Evolutionary conservation across 2,888 invertebrate species (phyloP), one percentile per base, ranked within the genome.

Genomic region (Lepidocyrtinus sp.): DNA sequence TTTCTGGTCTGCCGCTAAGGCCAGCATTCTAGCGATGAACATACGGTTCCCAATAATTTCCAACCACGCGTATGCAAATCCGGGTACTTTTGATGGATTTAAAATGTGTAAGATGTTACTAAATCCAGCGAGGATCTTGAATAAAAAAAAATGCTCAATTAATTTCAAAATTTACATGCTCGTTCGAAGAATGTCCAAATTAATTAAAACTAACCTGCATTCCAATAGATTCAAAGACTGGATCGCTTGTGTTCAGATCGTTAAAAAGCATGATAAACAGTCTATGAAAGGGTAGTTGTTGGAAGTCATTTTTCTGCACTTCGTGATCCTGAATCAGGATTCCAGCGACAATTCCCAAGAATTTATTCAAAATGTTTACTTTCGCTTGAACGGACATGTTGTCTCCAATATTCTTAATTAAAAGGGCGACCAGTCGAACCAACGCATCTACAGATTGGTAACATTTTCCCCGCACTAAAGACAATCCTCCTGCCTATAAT

Each of bases 11-110:
- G 96, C 95, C 12, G 95, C 95, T 77, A 94, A 92, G 0, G 96
- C 96, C 26, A 99, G 91, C 90, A 99, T 95, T 73, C 97, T 91
- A 71, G 97, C 97, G 88, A 99, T 94, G 89, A 99, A 99, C 0
- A 96, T 94, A 73, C 99, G 92, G 89, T 99, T 99, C 0, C 98
- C 97, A 55, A 99, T 95, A 64, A 99, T 90, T 89, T 99, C 99
- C 76, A 99, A 90, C 99, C 99, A 99, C 1, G 99, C 96, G 89
- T 96, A 99, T 76, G 97, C 95, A 89, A 99, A 99, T 0, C 96
- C 98, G 0, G 99, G 97, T 0, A 96, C 97, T 87, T 96, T 94
- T 63, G 93, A 93, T 9, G 99, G 99, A 75, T 97, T 92, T 84
- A 99, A 90, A 86, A 98, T 94, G 88, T 98, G 97, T 85, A 98